Conservation (phyloP, 2,113 vertebrate species). For the Turdus rufiventris region DNA sequence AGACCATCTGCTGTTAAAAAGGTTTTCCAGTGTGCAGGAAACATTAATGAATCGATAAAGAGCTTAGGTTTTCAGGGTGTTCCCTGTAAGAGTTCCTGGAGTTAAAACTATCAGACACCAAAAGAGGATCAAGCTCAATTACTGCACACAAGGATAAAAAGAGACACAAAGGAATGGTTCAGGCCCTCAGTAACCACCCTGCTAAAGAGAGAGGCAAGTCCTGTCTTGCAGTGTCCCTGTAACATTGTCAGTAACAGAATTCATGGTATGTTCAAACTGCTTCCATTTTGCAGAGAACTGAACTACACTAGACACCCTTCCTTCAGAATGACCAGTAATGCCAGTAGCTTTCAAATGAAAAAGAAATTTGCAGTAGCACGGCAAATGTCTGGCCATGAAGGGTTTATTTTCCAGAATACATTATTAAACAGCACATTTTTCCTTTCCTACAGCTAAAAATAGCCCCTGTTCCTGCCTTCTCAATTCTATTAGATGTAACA, state of each 20-base stretch:
- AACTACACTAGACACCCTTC: not conserved
- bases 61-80: not conserved
- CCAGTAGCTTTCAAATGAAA: not conserved
- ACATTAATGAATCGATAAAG: not conserved
- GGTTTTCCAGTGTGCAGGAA: not conserved
- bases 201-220: not conserved
- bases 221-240: not conserved
- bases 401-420: not conserved
- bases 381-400: not conserved
- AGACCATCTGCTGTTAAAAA: not conserved
- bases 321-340: not conserved
- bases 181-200: not conserved
- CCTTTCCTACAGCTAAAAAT: not conserved
- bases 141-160: not conserved
- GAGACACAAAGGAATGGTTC: not conserved
- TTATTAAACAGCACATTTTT: conserved; percentile 25
- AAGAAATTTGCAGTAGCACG: not conserved
- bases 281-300: not conserved
- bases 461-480: not conserved
- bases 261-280: accelerated
- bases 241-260: not conserved
- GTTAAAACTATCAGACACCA: not conserved
- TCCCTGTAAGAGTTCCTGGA: not conserved
- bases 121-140: not conserved
- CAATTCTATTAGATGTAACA: not conserved